Percentiles rank a stretch among this genome's conserved stretches.
Evolutionary conservation across 2,797 vertebrate genomes (phyloP).

Genomic region (Momotus momota): DNA sequence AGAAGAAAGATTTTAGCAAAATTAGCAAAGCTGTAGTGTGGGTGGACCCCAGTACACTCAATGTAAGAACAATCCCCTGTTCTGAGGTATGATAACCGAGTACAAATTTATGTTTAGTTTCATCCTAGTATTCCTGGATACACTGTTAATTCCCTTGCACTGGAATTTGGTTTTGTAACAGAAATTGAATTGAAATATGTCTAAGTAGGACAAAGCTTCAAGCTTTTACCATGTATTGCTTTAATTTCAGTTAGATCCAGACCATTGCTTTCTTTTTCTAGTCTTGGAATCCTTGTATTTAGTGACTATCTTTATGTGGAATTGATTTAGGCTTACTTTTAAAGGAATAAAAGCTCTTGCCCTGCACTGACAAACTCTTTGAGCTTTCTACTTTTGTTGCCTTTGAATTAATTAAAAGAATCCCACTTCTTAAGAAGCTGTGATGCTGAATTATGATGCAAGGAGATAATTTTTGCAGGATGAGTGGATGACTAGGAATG

Average conservation of each 20-base stretch:
- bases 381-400: not conserved
- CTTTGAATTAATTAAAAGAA: not conserved
- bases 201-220: not conserved
- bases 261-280: not conserved
- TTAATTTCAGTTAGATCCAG: not conserved
- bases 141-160: not conserved
- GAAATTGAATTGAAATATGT: not conserved
- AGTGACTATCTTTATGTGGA: not conserved
- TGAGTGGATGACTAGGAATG: not conserved
- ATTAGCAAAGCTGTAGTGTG: not conserved
- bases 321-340: not conserved
- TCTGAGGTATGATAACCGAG: not conserved
- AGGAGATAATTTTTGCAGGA: not conserved
- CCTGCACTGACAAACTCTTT: not conserved
- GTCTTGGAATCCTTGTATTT: not conserved
- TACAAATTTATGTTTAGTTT: not conserved
- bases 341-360: not conserved
- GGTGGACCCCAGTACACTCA: not conserved
- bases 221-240: not conserved
- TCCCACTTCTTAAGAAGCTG: not conserved
- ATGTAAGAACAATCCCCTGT: accelerated
- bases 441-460: not conserved
- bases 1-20: not conserved
- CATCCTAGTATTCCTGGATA: not conserved
- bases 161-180: not conserved